A percentile compares a stretch with the other conserved stretches of the same genome.
phyloP scores from a whole-genome alignment of 2,888 invertebrate genomes.

The Rhingia campestris region DNA sequence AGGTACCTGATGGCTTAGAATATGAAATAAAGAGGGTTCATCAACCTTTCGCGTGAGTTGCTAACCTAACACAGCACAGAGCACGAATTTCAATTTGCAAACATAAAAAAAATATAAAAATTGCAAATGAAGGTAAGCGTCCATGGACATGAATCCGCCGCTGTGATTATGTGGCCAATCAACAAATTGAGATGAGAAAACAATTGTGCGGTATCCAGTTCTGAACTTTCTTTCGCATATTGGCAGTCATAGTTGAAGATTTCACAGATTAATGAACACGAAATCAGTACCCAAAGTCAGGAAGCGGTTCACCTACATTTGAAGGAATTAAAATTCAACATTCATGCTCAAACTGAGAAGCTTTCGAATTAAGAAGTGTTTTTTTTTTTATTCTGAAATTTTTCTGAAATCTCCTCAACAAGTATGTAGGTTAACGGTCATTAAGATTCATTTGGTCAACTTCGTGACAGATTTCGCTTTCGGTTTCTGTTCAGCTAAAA shows the following conservation, averaged over 20 bases:
- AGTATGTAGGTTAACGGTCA: constrained; percentile 45
- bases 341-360: constrained; percentile 22
- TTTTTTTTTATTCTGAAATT: constrained; percentile 2
- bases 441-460: constrained; percentile 9
- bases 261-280: constrained; percentile 29
- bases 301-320: constrained; percentile 56
- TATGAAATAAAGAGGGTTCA: constrained; percentile 46
- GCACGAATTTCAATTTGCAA: constrained; percentile 58
- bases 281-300: constrained; percentile 47
- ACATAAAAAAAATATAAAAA: constrained; percentile 2
- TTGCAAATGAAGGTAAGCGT: constrained; percentile 22
- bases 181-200: constrained; percentile 46
- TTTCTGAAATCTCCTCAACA: constrained; percentile 19
- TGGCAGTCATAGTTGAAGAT: background rate
- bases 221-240: constrained; percentile 33
- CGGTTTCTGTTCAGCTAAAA: constrained; percentile 31
- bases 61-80: constrained; percentile 15
- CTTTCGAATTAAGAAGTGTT: constrained; percentile 46
- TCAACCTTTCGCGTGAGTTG: constrained; percentile 60
- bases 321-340: constrained; percentile 36
- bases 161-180: constrained; percentile 40
- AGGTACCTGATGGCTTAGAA: constrained; percentile 38
- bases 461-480: constrained; percentile 31
- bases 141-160: constrained; percentile 13
- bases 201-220: constrained; percentile 23